Percentiles rank a stretch among this genome's conserved stretches.
These are phyloP conservation scores for Scophthalmus maximus DNA, from an alignment of 2,113 vertebrate genomes.

Conservation along the genomic window DNA sequence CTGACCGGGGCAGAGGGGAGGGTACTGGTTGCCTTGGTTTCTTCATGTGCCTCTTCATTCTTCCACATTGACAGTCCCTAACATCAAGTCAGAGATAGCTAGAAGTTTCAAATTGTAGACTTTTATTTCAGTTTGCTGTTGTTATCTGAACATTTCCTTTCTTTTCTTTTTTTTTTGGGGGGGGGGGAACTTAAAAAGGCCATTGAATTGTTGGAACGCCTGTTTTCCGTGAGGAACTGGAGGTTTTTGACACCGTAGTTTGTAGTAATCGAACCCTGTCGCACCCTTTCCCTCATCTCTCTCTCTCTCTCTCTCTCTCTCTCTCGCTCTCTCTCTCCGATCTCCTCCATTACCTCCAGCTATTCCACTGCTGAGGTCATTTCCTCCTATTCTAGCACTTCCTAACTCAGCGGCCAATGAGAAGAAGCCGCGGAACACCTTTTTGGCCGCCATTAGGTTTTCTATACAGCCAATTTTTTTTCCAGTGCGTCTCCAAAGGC, in stretches of 20 bases:
- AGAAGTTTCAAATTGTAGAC: slow-evolving; percentile 31
- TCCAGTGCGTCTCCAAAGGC: slow-evolving; percentile 44
- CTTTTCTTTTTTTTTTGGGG: slow-evolving; percentile 32
- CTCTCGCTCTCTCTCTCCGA: slow-evolving; percentile 25
- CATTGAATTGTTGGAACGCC: slow-evolving; percentile 42
- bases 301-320: slow-evolving; percentile 33
- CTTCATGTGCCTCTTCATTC: slow-evolving; percentile 79
- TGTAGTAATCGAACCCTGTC: slow-evolving; percentile 6
- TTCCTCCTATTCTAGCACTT: slow-evolving; percentile 74
- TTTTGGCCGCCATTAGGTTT: slow-evolving; percentile 54
- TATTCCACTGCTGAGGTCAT: slow-evolving; percentile 68
- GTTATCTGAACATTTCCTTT: slow-evolving; percentile 34
- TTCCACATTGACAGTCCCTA: slow-evolving; percentile 57
- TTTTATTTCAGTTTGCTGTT: slow-evolving; percentile 58
- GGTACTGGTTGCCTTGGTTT: slow-evolving; percentile 76
- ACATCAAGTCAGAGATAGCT: slow-evolving; percentile 37
- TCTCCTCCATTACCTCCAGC: slow-evolving; percentile 54
- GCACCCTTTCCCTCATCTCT: slow-evolving; percentile 5
- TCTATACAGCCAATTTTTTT: slow-evolving; percentile 54
- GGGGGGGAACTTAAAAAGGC: slow-evolving; percentile 42
- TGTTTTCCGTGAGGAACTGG: slow-evolving; percentile 46
- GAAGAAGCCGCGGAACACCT: slow-evolving; percentile 53
- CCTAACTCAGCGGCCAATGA: slow-evolving; percentile 66
- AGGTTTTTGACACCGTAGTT: slow-evolving; percentile 52
- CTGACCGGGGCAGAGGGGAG: slow-evolving; percentile 41